A percentile compares a stretch with the other conserved stretches of the same genome.
These are phyloP conservation scores for Bujurquina vittata DNA, from an alignment of 2,113 vertebrate genomes.

Conservation along the genomic window DNA sequence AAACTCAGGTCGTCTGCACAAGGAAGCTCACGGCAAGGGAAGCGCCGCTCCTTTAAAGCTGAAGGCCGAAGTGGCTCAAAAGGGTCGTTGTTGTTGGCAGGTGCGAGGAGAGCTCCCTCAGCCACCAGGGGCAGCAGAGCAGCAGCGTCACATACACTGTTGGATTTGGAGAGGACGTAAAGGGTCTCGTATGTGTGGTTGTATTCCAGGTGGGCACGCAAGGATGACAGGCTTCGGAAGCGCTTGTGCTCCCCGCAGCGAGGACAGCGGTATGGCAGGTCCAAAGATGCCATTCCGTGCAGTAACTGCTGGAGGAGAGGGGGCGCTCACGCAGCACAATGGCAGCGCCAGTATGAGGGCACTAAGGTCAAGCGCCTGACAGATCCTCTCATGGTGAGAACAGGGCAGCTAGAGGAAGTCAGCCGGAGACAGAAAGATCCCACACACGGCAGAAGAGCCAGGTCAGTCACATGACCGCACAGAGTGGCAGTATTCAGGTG, in stretches of 20 bases:
- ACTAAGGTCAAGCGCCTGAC: conserved; percentile 54
- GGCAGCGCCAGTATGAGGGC: conserved; percentile 62
- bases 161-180: conserved; percentile 98
- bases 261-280: conserved; percentile 97
- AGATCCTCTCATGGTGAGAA: conserved; percentile 74
- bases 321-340: conserved; percentile 71
- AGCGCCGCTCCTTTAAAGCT: conserved; percentile 89
- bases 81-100: conserved; percentile 84
- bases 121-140: conserved; percentile 89
- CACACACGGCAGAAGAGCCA: conserved; percentile 1
- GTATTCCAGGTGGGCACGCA: conserved; percentile 97
- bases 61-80: conserved; percentile 90
- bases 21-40: conserved; percentile 79
- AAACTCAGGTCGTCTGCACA: conserved; percentile 83
- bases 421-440: conserved; percentile 23
- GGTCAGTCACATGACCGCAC: conserved; percentile 61
- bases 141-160: conserved; percentile 93
- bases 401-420: neutral
- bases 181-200: conserved; percentile 99
- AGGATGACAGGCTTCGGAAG: conserved; percentile 96
- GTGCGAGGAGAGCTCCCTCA: conserved; percentile 86
- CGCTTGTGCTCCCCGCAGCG: conserved; percentile 99
- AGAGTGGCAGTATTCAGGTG: conserved; percentile 42
- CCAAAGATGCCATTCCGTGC: conserved; percentile 96
- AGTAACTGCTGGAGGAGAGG: conserved; percentile 60